Conservation (phyloP, 2,797 vertebrate species). For the Acanthornis magna region DNA sequence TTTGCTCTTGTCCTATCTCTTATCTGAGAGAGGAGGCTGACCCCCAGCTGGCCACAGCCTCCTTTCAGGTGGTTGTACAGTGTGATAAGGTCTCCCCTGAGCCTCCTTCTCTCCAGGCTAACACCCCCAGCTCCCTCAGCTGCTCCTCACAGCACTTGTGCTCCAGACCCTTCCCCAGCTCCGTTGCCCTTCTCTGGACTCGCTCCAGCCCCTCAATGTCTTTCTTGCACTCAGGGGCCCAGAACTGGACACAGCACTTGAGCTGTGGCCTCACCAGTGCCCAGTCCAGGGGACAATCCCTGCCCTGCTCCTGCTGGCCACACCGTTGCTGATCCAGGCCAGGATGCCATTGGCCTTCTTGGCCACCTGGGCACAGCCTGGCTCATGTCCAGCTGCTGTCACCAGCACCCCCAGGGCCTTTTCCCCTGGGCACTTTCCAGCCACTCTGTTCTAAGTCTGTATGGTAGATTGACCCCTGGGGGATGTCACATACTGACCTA, state of each 20-base stretch:
- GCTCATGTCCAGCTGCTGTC: neutral
- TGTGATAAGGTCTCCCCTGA: fast-evolving
- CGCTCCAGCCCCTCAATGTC: neutral
- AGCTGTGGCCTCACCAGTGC: neutral
- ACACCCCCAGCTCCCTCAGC: neutral
- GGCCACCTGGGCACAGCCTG: neutral
- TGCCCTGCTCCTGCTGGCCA: neutral
- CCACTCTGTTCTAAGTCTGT: neutral
- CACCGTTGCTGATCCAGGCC: neutral
- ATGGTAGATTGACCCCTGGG: fast-evolving
- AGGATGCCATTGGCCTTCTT: neutral
- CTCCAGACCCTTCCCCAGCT: neutral
- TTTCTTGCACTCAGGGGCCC: neutral
- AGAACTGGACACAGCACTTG: neutral
- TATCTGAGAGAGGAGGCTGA: neutral
- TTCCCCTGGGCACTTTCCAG: neutral
- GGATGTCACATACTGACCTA: neutral
- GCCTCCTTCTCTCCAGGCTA: neutral
- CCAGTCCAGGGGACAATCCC: neutral
- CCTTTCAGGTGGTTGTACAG: neutral
- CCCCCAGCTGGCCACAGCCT: fast-evolving
- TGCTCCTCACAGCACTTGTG: neutral
- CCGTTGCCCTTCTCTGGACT: neutral
- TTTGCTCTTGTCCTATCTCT: neutral
- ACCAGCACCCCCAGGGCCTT: neutral